Percentiles rank a stretch among this genome's conserved stretches.
phyloP scores from a whole-genome alignment of 2,113 vertebrate genomes.

The Onychostoma macrolepis region DNA sequence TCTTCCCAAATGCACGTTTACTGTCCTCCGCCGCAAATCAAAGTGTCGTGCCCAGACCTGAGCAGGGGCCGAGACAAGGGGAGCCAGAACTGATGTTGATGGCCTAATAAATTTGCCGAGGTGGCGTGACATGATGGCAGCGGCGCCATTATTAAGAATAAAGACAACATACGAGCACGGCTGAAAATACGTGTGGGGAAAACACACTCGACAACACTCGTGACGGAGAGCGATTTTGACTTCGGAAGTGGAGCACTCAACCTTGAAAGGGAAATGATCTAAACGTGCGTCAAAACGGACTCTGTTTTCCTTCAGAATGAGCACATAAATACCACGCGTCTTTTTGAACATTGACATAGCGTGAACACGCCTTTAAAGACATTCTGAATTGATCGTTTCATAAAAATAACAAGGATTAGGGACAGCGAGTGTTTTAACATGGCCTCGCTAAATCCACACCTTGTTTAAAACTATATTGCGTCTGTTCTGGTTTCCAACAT shows the following conservation, averaged over 20 bases:
- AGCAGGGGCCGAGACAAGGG: constrained; percentile 30
- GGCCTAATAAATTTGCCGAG: constrained; percentile 66
- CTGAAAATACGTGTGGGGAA: constrained; percentile 36
- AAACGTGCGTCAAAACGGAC: constrained; percentile 2
- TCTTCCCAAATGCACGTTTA: constrained; percentile 81
- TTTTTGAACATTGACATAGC: not conserved
- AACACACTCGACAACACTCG: constrained; percentile 39
- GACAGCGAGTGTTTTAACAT: constrained; percentile 3
- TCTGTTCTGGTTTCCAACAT: constrained; percentile 57
- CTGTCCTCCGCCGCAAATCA: constrained; percentile 75
- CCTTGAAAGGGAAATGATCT: constrained; percentile 60
- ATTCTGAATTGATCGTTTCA: not conserved
- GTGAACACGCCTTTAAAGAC: not conserved
- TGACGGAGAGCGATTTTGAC: constrained; percentile 55
- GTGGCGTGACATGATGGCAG: constrained; percentile 38
- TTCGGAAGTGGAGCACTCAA: constrained; percentile 59
- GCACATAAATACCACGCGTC: constrained; percentile 17
- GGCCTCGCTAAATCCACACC: constrained; percentile 5
- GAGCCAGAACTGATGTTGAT: constrained; percentile 60
- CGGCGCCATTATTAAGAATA: constrained; percentile 57
- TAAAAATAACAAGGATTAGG: constrained; percentile 33
- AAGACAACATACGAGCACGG: constrained; percentile 66
- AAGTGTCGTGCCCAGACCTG: constrained; percentile 53
- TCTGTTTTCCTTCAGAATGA: constrained; percentile 31
- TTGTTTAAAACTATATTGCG: constrained; percentile 45